phyloP scores from a whole-genome alignment of 1,140 invertebrate genomes.

The Papilio xuthus region DNA sequence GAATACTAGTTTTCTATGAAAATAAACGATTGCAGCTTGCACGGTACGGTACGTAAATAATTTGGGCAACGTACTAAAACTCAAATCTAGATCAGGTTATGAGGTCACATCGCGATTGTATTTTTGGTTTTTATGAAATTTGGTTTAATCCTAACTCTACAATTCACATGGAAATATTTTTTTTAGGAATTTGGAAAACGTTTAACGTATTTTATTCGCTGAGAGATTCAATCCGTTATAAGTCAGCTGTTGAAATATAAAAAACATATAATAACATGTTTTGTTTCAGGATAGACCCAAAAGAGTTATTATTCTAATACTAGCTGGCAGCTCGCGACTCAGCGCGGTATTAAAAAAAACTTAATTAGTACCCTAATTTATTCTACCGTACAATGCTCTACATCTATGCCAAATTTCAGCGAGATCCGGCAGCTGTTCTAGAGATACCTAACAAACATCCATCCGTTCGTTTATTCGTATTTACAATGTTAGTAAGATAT shows the following conservation, averaged over 20 bases:
- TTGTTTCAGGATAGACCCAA: background rate
- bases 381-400: too few relatives aligned
- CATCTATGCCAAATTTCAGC: too few relatives aligned
- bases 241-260: background rate
- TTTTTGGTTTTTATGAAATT: conserved; percentile 5
- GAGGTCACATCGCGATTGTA: background rate
- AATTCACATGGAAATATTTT: background rate
- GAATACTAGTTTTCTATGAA: background rate
- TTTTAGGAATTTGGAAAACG: background rate
- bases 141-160: background rate
- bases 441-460: too few relatives aligned
- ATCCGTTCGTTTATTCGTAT: too few relatives aligned
- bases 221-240: background rate
- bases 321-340: too few relatives aligned
- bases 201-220: background rate
- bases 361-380: too few relatives aligned
- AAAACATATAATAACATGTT: background rate
- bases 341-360: too few relatives aligned
- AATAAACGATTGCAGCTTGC: background rate
- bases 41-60: background rate
- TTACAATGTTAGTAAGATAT: too few relatives aligned
- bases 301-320: too few relatives aligned
- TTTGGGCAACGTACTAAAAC: background rate
- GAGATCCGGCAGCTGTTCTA: too few relatives aligned
- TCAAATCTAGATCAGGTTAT: conserved; percentile 1